phyloP scores from a whole-genome alignment of 2,113 vertebrate species.

The Syngnathus floridae region DNA sequence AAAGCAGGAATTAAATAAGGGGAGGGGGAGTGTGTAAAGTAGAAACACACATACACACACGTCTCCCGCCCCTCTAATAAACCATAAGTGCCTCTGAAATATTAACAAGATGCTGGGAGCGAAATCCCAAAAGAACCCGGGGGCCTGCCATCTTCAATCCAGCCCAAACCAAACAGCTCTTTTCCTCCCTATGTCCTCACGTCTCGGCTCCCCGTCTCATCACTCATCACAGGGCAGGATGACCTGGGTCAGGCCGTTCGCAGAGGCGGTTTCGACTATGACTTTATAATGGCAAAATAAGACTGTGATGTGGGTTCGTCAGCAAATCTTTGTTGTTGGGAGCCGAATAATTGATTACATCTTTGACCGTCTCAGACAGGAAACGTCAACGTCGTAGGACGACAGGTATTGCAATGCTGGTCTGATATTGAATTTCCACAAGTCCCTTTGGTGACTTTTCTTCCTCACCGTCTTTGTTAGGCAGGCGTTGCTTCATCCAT shows the following conservation, averaged over 20 bases:
- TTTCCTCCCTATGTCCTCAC: conserved; percentile 21
- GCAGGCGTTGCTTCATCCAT: conserved; percentile 3
- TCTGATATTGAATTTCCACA: conserved; percentile 34
- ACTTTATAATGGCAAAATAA: neutral
- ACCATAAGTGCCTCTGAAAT: conserved; percentile 77
- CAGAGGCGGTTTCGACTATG: neutral
- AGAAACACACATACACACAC: conserved; percentile 19
- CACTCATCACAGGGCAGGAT: conserved; percentile 42
- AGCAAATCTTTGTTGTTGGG: neutral
- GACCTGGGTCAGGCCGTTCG: conserved; percentile 7
- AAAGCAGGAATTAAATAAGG: conserved; percentile 52
- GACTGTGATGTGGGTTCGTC: neutral
- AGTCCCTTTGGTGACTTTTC: conserved; percentile 39
- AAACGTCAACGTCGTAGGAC: conserved; percentile 1
- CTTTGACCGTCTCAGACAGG: neutral
- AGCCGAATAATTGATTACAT: neutral
- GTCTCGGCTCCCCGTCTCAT: conserved; percentile 8
- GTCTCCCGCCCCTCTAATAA: conserved; percentile 63
- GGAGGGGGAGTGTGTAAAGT: conserved; percentile 12
- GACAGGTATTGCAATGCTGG: neutral
- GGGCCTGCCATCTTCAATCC: conserved; percentile 67
- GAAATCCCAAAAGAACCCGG: conserved; percentile 61
- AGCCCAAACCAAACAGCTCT: conserved; percentile 58
- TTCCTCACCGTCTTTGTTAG: neutral
- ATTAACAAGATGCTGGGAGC: conserved; percentile 71